Evolutionary conservation across 2,888 invertebrate genomes (phyloP), one percentile per base, ranked within the genome.

Genomic region (Stenotaenia linearis): DNA sequence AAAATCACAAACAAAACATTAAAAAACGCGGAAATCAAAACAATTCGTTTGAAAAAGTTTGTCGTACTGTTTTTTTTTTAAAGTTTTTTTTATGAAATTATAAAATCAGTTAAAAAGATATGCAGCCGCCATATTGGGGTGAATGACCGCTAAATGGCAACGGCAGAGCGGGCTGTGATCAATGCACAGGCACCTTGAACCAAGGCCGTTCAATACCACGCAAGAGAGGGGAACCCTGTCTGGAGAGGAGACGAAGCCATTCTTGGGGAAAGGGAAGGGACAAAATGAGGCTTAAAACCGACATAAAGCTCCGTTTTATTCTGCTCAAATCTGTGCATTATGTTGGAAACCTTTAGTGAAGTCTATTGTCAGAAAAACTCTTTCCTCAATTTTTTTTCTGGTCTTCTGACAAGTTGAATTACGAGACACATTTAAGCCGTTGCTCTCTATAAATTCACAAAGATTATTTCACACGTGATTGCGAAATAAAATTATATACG

Each of bases 131-230:
- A 77, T 77, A 5, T 77, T 77, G 77, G 77, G 77, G 77, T 77
- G 77, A 77, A 77, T 50, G 77, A 40, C 77, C 77, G 37, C 77
- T 77, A 40, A 77, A 45, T 37, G 40, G 77, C 77, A 77, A 77
- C 77, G 40, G 23, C 23, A 35, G 45, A 37, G 77, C 77, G 45
- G 77, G 40, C 37, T 40, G 77, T 77, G 77, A 77, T 77, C 77
- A 77, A 77, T 77, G 77, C 77, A 40, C 77, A 77, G 77, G 77
- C 77, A 77, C 77, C 77, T 77, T 77, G 77, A 77, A 40, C 77
- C 77, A 77, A 77, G 77, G 77, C 77, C 77, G 45, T 77, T 77
- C 77, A 77, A 77, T 77, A 77, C 75, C 75, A 32, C 32, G 75
- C 75, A 32, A 35, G 32, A 35, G 32, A 75, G 75, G 75, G 75